Conservation (phyloP, 2,888 invertebrate species). For the Drosophila tanythrix region DNA sequence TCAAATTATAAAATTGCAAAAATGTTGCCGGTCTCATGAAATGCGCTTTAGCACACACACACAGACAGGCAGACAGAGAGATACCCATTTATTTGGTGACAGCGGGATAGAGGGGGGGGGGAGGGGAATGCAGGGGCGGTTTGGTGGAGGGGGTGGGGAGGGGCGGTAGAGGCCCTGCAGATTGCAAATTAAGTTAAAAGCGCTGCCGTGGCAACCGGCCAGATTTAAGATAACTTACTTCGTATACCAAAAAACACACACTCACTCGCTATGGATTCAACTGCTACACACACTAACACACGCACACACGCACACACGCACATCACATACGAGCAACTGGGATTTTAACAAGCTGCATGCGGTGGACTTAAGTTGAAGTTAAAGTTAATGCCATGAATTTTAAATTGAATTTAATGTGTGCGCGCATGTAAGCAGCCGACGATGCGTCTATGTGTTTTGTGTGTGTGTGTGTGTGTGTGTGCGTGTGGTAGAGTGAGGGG, state of each 20-base stretch:
- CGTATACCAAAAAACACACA: slow-evolving; percentile 14
- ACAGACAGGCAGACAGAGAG: not conserved
- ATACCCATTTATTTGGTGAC: slow-evolving; percentile 11
- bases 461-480: slow-evolving; percentile 3
- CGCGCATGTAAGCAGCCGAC: slow-evolving; percentile 35
- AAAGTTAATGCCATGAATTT: slow-evolving; percentile 80
- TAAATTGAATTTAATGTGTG: slow-evolving; percentile 79
- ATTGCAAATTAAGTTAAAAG: slow-evolving; percentile 72
- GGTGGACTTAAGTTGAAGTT: slow-evolving; percentile 77
- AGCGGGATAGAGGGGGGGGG: not conserved
- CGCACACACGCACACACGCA: slow-evolving; percentile 5
- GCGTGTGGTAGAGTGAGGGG: not conserved
- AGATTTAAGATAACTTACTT: slow-evolving; percentile 59
- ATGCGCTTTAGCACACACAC: slow-evolving; percentile 16
- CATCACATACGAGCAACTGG: slow-evolving; percentile 18
- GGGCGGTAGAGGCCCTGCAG: slow-evolving; percentile 18
- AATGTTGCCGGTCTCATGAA: slow-evolving; percentile 56
- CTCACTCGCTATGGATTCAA: slow-evolving; percentile 4
- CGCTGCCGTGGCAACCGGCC: slow-evolving; percentile 60
- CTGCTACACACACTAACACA: slow-evolving; percentile 13
- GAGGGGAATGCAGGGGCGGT: not conserved
- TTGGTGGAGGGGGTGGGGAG: not conserved
- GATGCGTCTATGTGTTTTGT: not conserved
- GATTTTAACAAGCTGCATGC: slow-evolving; percentile 77
- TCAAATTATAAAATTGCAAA: slow-evolving; percentile 73